Conservation (phyloP, 2,888 invertebrate genomes). For the Tortrix viridana region DNA sequence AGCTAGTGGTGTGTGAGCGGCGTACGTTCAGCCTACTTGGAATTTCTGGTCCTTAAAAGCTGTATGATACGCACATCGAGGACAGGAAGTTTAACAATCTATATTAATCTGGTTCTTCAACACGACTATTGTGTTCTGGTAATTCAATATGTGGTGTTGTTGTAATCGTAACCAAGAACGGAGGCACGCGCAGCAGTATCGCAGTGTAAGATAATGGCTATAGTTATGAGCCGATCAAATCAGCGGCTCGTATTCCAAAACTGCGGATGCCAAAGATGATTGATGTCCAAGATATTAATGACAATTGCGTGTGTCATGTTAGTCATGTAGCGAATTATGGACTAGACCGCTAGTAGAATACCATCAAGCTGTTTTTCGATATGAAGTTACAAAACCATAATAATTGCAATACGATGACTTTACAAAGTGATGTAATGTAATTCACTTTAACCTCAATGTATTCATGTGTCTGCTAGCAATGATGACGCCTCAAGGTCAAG, state of each 20-base stretch:
- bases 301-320: slow-evolving; percentile 32
- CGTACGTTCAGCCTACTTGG: slow-evolving; percentile 43
- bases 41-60: slow-evolving; percentile 47
- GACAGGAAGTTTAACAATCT: slow-evolving; percentile 33
- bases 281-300: slow-evolving; percentile 46
- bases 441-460: slow-evolving; percentile 47
- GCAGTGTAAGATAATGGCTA: slow-evolving; percentile 46
- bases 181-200: slow-evolving; percentile 48
- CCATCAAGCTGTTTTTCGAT: slow-evolving; percentile 16
- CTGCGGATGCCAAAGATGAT: slow-evolving; percentile 49
- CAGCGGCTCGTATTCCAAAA: slow-evolving; percentile 40
- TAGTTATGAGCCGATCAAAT: slow-evolving; percentile 51
- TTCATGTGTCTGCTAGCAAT: slow-evolving; percentile 49
- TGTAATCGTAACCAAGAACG: slow-evolving; percentile 48
- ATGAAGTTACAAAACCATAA: slow-evolving; percentile 24
- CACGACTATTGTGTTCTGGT: slow-evolving; percentile 46
- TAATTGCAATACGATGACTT: slow-evolving; percentile 47
- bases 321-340: slow-evolving; percentile 16
- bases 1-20: slow-evolving; percentile 14
- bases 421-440: slow-evolving; percentile 56
- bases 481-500: slow-evolving; percentile 60
- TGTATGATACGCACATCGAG: slow-evolving; percentile 33
- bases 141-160: slow-evolving; percentile 51
- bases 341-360: slow-evolving; percentile 23
- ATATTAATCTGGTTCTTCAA: slow-evolving; percentile 16